phyloP scores from a whole-genome alignment of 35 echinoderm and acorn worm species.

The Apostichopus parvimensis region DNA sequence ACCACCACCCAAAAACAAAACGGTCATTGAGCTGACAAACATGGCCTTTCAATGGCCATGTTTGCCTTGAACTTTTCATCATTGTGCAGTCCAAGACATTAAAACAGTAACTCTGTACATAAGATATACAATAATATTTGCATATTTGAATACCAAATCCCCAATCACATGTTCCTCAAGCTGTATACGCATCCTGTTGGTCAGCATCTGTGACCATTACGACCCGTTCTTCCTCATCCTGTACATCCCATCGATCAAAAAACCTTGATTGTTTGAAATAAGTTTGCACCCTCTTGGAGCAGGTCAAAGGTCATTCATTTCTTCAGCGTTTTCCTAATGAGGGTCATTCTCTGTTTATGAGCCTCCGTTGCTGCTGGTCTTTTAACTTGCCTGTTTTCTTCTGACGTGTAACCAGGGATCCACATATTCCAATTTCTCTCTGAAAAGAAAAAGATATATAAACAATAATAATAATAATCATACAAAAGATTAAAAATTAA shows the following conservation, averaged over 20 bases:
- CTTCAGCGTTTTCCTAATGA: slow-evolving; percentile 92
- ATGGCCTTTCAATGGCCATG: too few relatives aligned
- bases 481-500: too few relatives aligned
- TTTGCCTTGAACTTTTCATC: too few relatives aligned
- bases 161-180: too few relatives aligned
- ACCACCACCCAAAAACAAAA: too few relatives aligned
- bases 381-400: slow-evolving; percentile 76
- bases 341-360: slow-evolving; percentile 89
- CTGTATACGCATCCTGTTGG: too few relatives aligned
- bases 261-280: neutral
- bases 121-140: too few relatives aligned
- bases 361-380: slow-evolving; percentile 88
- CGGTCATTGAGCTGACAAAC: too few relatives aligned
- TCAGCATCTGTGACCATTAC: neutral
- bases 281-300: neutral
- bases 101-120: too few relatives aligned
- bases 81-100: too few relatives aligned
- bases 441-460: slow-evolving; percentile 43
- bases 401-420: slow-evolving; percentile 76
- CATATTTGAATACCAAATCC: too few relatives aligned
- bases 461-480: too few relatives aligned
- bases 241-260: neutral
- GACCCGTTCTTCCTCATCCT: neutral
- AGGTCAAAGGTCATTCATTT: slow-evolving; percentile 66
- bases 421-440: slow-evolving; percentile 98